A percentile compares a stretch with the other conserved stretches of the same genome.
These are phyloP conservation scores for Apamea monoglypha DNA, from an alignment of 2,888 invertebrate genomes.

Conservation along the genomic window DNA sequence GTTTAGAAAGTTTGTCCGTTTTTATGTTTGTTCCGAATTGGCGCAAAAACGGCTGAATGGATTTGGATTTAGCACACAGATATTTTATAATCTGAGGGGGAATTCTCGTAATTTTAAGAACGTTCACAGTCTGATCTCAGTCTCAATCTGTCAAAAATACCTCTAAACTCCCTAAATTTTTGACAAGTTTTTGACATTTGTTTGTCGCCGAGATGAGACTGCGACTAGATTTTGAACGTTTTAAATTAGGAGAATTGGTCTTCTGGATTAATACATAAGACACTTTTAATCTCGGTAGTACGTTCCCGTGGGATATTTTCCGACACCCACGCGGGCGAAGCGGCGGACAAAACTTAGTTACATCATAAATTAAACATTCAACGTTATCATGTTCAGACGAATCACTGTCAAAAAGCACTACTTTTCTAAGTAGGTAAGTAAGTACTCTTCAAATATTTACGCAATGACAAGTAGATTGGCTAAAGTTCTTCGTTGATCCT, in stretches of 20 bases:
- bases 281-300: neutral
- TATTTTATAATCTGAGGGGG: too few species aligned
- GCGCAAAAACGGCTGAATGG: neutral
- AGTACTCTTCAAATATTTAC: slow-evolving; percentile 30
- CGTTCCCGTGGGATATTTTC: neutral
- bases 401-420: neutral
- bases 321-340: neutral
- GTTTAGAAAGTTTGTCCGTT: neutral
- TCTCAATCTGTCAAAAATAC: too few species aligned
- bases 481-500: slow-evolving; percentile 20
- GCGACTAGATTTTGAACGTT: too few species aligned
- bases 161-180: too few species aligned
- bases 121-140: too few species aligned
- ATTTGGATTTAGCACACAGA: neutral
- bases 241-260: too few species aligned
- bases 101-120: too few species aligned
- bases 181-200: too few species aligned
- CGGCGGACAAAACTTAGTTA: neutral
- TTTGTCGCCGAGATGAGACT: too few species aligned
- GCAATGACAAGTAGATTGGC: slow-evolving; percentile 30
- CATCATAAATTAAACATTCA: neutral
- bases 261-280: neutral
- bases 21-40: neutral
- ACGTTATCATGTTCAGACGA: neutral
- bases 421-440: neutral